Evolutionary conservation across 2,888 invertebrate genomes (phyloP).

Genomic region (Oxycera nigricornis): DNA sequence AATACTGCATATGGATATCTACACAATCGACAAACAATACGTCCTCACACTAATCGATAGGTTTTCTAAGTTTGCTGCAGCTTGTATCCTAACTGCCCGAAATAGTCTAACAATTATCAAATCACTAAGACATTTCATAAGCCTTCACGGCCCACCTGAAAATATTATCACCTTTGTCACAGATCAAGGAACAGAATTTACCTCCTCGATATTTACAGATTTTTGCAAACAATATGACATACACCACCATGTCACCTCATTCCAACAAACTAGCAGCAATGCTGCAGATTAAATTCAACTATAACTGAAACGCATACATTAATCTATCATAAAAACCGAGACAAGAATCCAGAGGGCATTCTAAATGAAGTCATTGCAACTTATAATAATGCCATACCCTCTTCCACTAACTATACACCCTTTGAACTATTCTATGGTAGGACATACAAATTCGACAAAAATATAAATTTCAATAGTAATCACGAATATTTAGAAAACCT

Average conservation of each 20-base stretch:
- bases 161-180: too few relatives aligned
- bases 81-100: too few relatives aligned
- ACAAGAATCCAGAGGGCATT: slow-evolving; percentile 41
- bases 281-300: slow-evolving; percentile 45
- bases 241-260: slow-evolving; percentile 41
- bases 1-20: too few relatives aligned
- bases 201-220: too few relatives aligned
- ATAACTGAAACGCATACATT: slow-evolving; percentile 45
- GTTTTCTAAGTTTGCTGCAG: too few relatives aligned
- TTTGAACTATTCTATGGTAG: slow-evolving; percentile 17
- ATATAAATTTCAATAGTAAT: neutral
- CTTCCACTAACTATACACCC: slow-evolving; percentile 2
- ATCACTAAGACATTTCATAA: too few relatives aligned
- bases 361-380: slow-evolving; percentile 41
- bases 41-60: too few relatives aligned
- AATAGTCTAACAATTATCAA: too few relatives aligned
- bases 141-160: too few relatives aligned
- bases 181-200: too few relatives aligned
- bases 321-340: slow-evolving; percentile 39
- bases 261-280: slow-evolving; percentile 43
- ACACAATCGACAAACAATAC: too few relatives aligned
- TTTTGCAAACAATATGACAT: slow-evolving; percentile 42
- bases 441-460: slow-evolving; percentile 20
- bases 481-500: slow-evolving; percentile 28
- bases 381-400: slow-evolving; percentile 39